Conservation (phyloP, 2,113 vertebrate species). For the Scartelaos histophorus region DNA sequence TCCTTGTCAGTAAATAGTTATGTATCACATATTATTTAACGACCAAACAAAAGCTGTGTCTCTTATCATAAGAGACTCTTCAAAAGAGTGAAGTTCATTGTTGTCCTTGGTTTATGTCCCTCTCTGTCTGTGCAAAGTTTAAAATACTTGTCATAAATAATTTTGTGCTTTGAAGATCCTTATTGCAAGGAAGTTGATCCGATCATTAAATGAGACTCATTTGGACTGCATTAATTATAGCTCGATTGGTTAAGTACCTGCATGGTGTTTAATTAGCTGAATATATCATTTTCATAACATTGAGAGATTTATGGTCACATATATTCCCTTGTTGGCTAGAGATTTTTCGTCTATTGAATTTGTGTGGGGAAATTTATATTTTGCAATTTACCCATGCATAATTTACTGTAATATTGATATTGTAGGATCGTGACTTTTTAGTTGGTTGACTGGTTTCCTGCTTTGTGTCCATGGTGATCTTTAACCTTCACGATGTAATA, state of each 20-base stretch:
- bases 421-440: background rate
- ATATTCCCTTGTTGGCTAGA: background rate
- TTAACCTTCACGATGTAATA: conserved; percentile 22
- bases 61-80: background rate
- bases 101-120: background rate
- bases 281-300: background rate
- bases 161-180: background rate
- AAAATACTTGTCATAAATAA: background rate
- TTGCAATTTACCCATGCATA: background rate
- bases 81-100: background rate
- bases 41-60: background rate
- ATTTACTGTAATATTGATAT: conserved; percentile 6
- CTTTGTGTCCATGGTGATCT: conserved; percentile 43
- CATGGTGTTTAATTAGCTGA: background rate
- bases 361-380: background rate
- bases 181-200: background rate
- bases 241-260: background rate
- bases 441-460: background rate
- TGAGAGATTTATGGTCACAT: background rate
- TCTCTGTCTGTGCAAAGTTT: background rate
- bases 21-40: background rate
- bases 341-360: too few relatives aligned
- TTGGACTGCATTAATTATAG: background rate
- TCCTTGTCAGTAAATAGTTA: background rate
- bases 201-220: background rate